Base-by-base conservation (phyloP, 2,888 invertebrate species). In the Zaprionus bogoriensis region DNA sequence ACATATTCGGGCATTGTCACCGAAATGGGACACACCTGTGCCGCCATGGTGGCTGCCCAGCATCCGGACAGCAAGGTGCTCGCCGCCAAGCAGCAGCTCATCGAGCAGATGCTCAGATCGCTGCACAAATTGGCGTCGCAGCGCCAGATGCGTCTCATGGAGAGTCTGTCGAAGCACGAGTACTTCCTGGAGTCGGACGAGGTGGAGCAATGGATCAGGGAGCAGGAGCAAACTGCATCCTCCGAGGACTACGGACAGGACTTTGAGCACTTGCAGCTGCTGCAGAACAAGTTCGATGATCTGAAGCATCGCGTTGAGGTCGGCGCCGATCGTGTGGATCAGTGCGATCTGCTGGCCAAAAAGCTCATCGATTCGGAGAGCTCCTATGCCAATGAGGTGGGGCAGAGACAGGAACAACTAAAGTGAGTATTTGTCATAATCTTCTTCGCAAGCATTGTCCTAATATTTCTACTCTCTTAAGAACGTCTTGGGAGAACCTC, bases 221-320 rank as follows among this genome's bases (percentile, higher is more conserved):
- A 98, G 79, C 97, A 98, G 89, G 94, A 96, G 87, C 95, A 96
- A 48, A 95, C 95, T 0, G 98, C 98, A 1, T 95, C 95, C 47
- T 96, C 96, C 55, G 98, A 98, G 86, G 98, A 98, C 89, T 98
- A 97, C 85, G 98, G 98, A 0, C 96, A 96, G 89, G 98, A 99
- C 90, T 98, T 96, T 85, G 97, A 98, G 84, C 98, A 98, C 91
- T 91, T 98, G 48, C 89, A 96, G 94, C 92, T 96, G 58, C 91
- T 98, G 25, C 95, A 96, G 89, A 95, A 95, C 28, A 98, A 98
- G 90, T 98, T 98, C 90, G 97, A 98, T 74, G 98, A 98, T 89
- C 94, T 98, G 51, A 97, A 97, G 65, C 96, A 96, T 88, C 93
- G 96, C 44, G 96, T 98, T 4, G 97, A 98, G 88, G 95, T 96